phyloP scores from a whole-genome alignment of 53 echinoderm and acorn worm genomes.

The Paracentrotus lividus region DNA sequence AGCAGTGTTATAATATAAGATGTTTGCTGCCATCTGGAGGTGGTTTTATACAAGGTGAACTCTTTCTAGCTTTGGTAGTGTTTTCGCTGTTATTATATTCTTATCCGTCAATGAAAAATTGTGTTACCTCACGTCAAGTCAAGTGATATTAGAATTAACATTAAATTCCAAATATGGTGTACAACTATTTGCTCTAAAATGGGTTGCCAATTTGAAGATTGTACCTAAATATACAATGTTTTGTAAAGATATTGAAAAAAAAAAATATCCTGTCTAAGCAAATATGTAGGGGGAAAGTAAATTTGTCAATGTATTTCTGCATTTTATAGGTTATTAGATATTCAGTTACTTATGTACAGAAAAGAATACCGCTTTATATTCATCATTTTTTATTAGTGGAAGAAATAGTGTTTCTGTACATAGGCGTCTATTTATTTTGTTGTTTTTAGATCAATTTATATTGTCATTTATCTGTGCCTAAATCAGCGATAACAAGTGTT shows the following conservation, averaged over 20 bases:
- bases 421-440: slow-evolving; percentile 61
- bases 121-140: neutral
- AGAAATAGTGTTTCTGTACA: slow-evolving; percentile 47
- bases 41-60: neutral
- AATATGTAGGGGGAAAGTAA: neutral
- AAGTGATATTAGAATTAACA: too few species aligned
- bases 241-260: neutral
- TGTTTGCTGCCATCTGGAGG: slow-evolving; percentile 17
- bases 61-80: neutral
- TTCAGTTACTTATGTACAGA: neutral
- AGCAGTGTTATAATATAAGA: neutral
- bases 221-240: neutral
- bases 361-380: neutral
- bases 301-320: neutral
- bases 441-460: slow-evolving; percentile 7
- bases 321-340: neutral
- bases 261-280: neutral
- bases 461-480: slow-evolving; percentile 47
- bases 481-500: neutral
- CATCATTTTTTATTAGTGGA: neutral
- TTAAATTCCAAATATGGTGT: neutral
- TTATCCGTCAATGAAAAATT: neutral
- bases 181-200: neutral
- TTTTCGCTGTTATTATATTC: neutral
- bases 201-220: neutral